Conservation (phyloP, 2,888 invertebrate species). For the Volucella inanis region DNA sequence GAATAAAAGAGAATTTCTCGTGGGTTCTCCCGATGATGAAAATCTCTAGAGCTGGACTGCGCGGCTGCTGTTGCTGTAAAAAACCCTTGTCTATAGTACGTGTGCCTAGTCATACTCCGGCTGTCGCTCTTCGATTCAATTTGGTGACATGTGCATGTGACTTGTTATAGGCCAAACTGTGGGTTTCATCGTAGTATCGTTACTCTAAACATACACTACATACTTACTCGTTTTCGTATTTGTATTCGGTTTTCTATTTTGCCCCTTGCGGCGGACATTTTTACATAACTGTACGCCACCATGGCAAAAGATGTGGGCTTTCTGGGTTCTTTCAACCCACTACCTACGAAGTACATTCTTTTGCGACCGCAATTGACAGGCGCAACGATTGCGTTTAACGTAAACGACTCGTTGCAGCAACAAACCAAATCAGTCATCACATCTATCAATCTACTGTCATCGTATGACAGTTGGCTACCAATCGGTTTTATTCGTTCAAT, state of each 20-base stretch:
- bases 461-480: slow-evolving; percentile 7
- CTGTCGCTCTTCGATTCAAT: slow-evolving; percentile 58
- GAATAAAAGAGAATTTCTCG: slow-evolving; percentile 45
- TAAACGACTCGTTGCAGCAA: slow-evolving; percentile 45
- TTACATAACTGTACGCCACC: slow-evolving; percentile 69
- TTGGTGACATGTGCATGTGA: slow-evolving; percentile 66
- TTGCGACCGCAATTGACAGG: slow-evolving; percentile 49
- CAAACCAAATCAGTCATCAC: slow-evolving; percentile 36
- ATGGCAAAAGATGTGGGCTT: slow-evolving; percentile 60
- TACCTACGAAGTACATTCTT: slow-evolving; percentile 51
- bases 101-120: slow-evolving; percentile 36
- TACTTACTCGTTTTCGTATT: not conserved
- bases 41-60: not conserved
- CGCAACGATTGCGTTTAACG: slow-evolving; percentile 51
- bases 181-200: slow-evolving; percentile 46
- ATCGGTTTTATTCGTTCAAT: too few species aligned
- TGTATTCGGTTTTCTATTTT: not conserved
- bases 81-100: slow-evolving; percentile 1
- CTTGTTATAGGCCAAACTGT: slow-evolving; percentile 68
- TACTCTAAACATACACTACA: slow-evolving; percentile 1
- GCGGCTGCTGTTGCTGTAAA: slow-evolving; percentile 3
- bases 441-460: slow-evolving; percentile 48
- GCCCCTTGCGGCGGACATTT: slow-evolving; percentile 37
- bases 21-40: slow-evolving; percentile 52
- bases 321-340: slow-evolving; percentile 70